Percentiles rank a stretch among this genome's conserved stretches.
Conservation (phyloP, 2,888 invertebrate genomes). For the Nineta flava region DNA sequence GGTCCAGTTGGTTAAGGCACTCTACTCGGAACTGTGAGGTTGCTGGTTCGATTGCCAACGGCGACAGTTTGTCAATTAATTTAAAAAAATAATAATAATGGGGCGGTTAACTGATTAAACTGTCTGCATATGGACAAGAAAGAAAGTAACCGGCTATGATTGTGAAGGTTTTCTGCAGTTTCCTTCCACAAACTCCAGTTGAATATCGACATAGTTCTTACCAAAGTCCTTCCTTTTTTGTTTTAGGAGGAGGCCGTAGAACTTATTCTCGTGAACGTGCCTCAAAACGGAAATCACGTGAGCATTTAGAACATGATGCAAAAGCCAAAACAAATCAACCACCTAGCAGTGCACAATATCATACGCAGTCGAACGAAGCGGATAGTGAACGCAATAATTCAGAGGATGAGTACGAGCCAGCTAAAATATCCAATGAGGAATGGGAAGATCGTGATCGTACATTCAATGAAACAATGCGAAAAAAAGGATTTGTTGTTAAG, state of each 20-base stretch:
- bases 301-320: constrained; percentile 2
- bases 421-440: constrained; percentile 5
- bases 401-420: constrained; percentile 26
- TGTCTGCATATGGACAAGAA: too few relatives aligned
- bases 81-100: too few relatives aligned
- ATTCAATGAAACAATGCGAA: constrained; percentile 53
- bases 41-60: too few relatives aligned
- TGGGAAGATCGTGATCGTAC: constrained; percentile 40
- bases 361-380: constrained; percentile 16
- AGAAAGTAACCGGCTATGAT: too few relatives aligned
- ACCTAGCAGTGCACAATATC: not conserved
- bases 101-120: too few relatives aligned
- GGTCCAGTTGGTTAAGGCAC: not conserved
- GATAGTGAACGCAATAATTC: constrained; percentile 28
- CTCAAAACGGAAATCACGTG: constrained; percentile 2
- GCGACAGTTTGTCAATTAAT: too few relatives aligned
- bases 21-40: too few relatives aligned
- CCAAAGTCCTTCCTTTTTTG: too few relatives aligned
- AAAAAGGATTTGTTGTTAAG: constrained; percentile 62
- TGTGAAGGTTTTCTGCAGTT: too few relatives aligned
- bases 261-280: constrained; percentile 3
- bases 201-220: too few relatives aligned
- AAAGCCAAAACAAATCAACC: not conserved
- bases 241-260: not conserved
- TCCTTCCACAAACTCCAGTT: too few relatives aligned